A percentile compares a stretch with the other conserved stretches of the same genome.
Conservation (phyloP, 2,797 vertebrate species). For the Caiman crocodilus region DNA sequence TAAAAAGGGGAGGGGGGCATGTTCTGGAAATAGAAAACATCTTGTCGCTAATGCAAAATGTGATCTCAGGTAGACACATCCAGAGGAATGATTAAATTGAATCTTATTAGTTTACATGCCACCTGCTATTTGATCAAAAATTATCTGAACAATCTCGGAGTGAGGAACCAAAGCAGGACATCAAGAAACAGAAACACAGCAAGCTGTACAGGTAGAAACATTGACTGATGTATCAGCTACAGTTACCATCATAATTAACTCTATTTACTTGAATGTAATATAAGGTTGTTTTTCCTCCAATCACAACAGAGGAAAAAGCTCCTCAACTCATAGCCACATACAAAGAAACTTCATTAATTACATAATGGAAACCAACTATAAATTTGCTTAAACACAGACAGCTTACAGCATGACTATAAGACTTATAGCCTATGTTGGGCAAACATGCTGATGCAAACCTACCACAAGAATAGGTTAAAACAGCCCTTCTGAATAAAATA, state of each 20-base stretch:
- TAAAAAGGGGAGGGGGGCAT: neutral
- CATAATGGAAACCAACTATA: no score
- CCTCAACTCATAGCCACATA: no score
- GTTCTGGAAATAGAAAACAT: neutral
- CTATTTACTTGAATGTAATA: neutral
- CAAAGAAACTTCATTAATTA: no score
- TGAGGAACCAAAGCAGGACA: neutral
- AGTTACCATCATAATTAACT: neutral
- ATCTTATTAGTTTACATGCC: neutral
- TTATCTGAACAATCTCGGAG: neutral
- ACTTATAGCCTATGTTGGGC: no score
- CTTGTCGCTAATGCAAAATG: neutral
- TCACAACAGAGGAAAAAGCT: no score
- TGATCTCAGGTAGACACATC: neutral
- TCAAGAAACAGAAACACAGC: neutral
- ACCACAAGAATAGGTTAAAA: no score
- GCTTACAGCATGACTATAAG: no score
- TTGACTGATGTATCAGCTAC: neutral
- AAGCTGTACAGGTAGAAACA: neutral
- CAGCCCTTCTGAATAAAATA: no score
- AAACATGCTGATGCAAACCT: no score
- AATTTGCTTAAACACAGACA: no score
- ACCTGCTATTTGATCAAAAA: neutral
- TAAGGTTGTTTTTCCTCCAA: no score
- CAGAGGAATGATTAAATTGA: neutral